These are phyloP conservation scores for Halesus radiatus DNA, from an alignment of 1,140 invertebrate species.

Conservation along the genomic window DNA sequence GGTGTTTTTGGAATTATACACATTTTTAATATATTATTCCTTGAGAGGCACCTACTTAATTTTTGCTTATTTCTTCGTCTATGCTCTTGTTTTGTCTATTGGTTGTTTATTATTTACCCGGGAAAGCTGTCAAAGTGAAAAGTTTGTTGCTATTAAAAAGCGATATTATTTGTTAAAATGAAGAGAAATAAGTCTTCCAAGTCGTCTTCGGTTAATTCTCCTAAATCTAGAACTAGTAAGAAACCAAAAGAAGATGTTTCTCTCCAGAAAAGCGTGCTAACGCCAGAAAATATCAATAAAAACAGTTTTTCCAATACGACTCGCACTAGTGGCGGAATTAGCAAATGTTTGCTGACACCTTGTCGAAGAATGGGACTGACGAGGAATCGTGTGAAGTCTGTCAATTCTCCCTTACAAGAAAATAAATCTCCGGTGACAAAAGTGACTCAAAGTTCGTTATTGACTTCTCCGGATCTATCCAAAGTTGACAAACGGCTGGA, in stretches of 20 bases:
- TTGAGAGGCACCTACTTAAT: no score
- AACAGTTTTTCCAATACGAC: neutral
- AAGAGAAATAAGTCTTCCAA: slow-evolving; percentile 15
- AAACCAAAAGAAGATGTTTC: slow-evolving; percentile 3
- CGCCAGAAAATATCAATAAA: slow-evolving; percentile 31
- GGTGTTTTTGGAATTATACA: no score
- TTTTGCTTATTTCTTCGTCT: no score
- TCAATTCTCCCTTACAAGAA: slow-evolving; percentile 22
- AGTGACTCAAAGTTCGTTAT: no score
- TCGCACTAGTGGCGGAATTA: slow-evolving; percentile 43
- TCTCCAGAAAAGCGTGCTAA: neutral
- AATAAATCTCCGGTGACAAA: slow-evolving; percentile 12
- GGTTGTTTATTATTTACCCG: slow-evolving; percentile 10
- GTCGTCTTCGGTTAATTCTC: slow-evolving; percentile 12
- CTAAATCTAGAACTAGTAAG: slow-evolving; percentile 25
- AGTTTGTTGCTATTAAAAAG: neutral
- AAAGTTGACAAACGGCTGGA: no score
- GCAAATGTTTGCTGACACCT: slow-evolving; percentile 41
- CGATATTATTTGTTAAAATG: slow-evolving; percentile 11
- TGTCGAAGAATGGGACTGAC: slow-evolving; percentile 39
- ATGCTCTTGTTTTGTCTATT: neutral
- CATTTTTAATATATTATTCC: no score
- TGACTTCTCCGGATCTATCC: no score
- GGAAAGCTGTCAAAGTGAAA: slow-evolving; percentile 9
- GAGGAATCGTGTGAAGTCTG: slow-evolving; percentile 28